A percentile compares a stretch with the other conserved stretches of the same genome.
Conservation (phyloP, 2,113 vertebrate genomes). For the Peromyscus californicus region DNA sequence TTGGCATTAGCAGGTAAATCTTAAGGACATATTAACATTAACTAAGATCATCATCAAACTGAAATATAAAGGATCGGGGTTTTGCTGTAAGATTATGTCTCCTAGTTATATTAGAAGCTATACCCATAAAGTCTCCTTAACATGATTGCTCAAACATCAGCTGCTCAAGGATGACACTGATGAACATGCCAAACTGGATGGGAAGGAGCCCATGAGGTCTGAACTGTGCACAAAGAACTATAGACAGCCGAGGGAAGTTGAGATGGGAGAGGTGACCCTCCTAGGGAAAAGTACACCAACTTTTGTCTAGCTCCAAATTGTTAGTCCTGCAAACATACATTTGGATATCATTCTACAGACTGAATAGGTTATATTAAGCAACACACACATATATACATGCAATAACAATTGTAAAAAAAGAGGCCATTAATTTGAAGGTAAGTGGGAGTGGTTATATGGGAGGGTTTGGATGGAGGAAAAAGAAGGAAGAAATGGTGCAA, state of each 20-base stretch:
- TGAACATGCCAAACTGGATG: neutral
- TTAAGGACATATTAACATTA: neutral
- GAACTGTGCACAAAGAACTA: too few species aligned
- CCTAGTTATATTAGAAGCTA: neutral
- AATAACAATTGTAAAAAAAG: neutral
- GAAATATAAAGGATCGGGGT: neutral
- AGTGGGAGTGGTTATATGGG: neutral
- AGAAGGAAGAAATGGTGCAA: neutral
- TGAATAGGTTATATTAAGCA: neutral
- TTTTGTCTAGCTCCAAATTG: neutral
- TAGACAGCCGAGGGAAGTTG: neutral
- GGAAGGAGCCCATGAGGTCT: neutral
- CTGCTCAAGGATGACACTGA: neutral
- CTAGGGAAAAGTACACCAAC: neutral
- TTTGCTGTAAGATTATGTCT: neutral
- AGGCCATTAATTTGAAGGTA: neutral
- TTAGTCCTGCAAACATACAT: neutral
- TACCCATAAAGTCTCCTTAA: neutral
- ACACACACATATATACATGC: neutral
- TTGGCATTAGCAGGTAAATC: neutral
- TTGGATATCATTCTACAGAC: neutral
- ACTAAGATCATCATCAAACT: slow-evolving; percentile 2
- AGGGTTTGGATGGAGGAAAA: neutral
- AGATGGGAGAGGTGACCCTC: neutral
- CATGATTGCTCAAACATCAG: neutral